Base-by-base conservation (phyloP, 2,113 vertebrate species). In the Rhagologus leucostigma region DNA sequence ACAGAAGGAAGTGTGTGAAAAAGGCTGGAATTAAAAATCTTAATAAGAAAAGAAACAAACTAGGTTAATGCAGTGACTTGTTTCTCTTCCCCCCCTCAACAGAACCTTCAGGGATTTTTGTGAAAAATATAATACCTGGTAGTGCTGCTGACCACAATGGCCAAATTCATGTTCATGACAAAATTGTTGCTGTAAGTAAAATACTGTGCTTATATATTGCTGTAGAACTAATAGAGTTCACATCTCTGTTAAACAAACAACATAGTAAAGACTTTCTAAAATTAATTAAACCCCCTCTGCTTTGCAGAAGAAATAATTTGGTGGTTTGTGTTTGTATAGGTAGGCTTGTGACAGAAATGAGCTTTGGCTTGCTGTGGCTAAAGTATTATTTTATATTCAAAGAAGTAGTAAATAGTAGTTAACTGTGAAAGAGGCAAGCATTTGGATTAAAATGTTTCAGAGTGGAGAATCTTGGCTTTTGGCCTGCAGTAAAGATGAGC, bases 81-180 rank as follows among this genome's bases (percentile, higher is more conserved):
- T 80, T 96, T 85, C 12, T 88, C 11, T 87, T 84, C 1, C 9
- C 47, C 33, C 57, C 46, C 15, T 2, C 17, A 82, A 79, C 97
- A 97, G 99, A 98, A 74, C 96, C 98, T 76, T 98, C 98, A 42
- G 99, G 99, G 30, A 98, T 99, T 96, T 99, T 98, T 33, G 98
- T 99, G 94, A 99, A 99, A 94, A 98, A 98, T 50, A 83, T 99
- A 33, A 98, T 99, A 81, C 98, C 98, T 27, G 99, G 98, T 70
- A 99, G 99, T 46, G 98, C 99, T 35, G 99, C 99, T 4, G 98
- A 98, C 74, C 98, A 99, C 81, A 98, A 96, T 30, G 98, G 99
- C 75, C 98, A 98, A 64, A 99, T 99, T 89, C 97, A 97, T 15
- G 97, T 98, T 90, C 96, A 98, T 59, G 99, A 99, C 98, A 97